Evolutionary conservation across 2,888 invertebrate species (phyloP), one percentile per base, ranked within the genome.

Genomic region (Tetrapedia diversipes): DNA sequence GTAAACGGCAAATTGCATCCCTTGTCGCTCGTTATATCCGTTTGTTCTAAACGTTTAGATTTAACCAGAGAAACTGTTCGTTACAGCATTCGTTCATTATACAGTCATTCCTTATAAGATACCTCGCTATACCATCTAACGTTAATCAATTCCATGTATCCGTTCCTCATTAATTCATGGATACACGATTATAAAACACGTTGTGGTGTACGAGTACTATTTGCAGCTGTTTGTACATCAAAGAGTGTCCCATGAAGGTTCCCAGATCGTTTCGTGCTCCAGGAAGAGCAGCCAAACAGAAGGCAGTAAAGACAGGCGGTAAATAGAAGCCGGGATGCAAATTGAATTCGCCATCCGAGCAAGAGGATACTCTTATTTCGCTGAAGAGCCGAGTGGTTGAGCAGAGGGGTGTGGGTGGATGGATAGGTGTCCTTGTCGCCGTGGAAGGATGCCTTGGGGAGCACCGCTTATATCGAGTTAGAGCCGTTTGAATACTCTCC

Each of bases 381-480:
- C 29, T 63, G 39, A 56, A 56, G 80, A 54, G 27, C 34, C 71
- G 59, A 67, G 69, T 68, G 66, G 69, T 47, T 53, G 69, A 54
- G 53, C 65, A 45, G 61, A 34, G 41, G 71, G 68, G n/a, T 27
- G 57, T 27, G 51, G 59, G 37, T 41, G 67, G 69, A 71, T 64
- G 59, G 60, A 69, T 72, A 63, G 73, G 73, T 83, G 80, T 85
- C 82, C 76, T 83, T 56, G 53, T 65, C 69, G 78, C 54, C 54
- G 72, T 68, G 65, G 70, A 82, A 87, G 81, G 78, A 85, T 86
- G 73, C 89, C 86, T 89, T 79, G 68, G 90, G 90, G 90, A 90
- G 79, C 81, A 71, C 72, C 90, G 89, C 87, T 90, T 90, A 89
- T 90, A 91, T 91, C 91, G 90, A 91, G 90, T 91, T 90, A 91